Conservation (phyloP, 2,113 vertebrate genomes). For the Pomatostomus ruficeps region DNA sequence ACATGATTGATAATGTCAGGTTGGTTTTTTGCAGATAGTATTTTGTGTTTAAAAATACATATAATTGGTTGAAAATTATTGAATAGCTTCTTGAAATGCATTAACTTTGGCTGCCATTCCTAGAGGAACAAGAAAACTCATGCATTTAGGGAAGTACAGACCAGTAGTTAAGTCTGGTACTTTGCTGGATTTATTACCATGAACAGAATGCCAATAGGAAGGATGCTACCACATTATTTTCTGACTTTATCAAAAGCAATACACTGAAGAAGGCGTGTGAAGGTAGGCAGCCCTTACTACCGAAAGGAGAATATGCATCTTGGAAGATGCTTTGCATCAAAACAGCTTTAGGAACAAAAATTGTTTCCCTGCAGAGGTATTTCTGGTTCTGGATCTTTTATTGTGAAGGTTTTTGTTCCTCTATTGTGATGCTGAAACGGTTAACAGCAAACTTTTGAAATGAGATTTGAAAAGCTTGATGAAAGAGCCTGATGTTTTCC, state of each 20-base stretch:
- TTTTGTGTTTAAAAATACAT: background rate
- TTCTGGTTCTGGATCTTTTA: background rate
- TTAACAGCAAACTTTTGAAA: slow-evolving; percentile 52
- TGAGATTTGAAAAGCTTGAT: slow-evolving; percentile 41
- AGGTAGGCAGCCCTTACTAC: background rate
- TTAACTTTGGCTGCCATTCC: background rate
- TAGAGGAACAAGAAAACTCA: background rate
- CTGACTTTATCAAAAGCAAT: background rate
- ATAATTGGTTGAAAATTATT: background rate
- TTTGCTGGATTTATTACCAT: background rate
- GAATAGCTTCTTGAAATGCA: background rate
- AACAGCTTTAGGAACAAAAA: slow-evolving; percentile 8
- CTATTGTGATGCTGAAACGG: background rate
- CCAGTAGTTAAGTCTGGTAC: background rate
- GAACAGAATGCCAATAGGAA: background rate
- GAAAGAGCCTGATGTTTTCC: slow-evolving; percentile 41
- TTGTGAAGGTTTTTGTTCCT: background rate
- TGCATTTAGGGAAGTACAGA: background rate
- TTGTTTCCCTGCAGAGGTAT: background rate
- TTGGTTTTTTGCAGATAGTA: background rate
- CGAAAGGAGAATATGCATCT: background rate
- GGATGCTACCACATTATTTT: background rate
- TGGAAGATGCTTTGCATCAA: background rate
- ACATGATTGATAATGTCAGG: background rate
- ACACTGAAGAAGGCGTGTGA: background rate